Evolutionary conservation across 2,113 vertebrate genomes (phyloP).

Genomic region (Syngnathus typhle): DNA sequence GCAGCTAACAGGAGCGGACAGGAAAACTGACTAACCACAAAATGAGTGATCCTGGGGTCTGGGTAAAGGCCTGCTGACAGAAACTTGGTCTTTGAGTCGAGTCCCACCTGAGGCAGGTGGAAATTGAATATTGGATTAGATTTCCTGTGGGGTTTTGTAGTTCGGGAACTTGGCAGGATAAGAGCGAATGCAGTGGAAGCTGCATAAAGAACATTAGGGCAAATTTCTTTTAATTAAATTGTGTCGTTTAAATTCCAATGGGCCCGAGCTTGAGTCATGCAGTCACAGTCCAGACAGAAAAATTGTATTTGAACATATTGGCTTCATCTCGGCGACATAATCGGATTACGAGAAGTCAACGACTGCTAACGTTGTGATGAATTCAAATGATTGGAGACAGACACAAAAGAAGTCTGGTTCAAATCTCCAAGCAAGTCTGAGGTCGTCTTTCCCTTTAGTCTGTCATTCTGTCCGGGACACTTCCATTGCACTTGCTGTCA

Average conservation of each 20-base stretch:
- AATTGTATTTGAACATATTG: conserved; percentile 25
- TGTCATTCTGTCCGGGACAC: conserved; percentile 33
- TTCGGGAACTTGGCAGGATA: conserved; percentile 48
- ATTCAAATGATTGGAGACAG: conserved; percentile 34
- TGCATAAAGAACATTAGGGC: conserved; percentile 43
- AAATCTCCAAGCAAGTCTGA: conserved; percentile 16
- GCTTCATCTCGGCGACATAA: conserved; percentile 40
- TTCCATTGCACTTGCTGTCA: conserved; percentile 48
- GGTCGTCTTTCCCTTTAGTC: conserved; percentile 10
- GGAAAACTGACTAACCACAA: conserved; percentile 51
- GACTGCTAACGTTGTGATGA: conserved; percentile 2
- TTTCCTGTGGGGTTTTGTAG: conserved; percentile 63
- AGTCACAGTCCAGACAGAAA: conserved; percentile 17
- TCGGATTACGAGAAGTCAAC: conserved; percentile 30
- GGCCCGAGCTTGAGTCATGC: neutral
- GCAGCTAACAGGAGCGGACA: conserved; percentile 49
- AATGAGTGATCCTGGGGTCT: conserved; percentile 37
- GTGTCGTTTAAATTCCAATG: conserved; percentile 21
- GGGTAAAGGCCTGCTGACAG: conserved; percentile 59
- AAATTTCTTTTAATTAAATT: conserved; percentile 37
- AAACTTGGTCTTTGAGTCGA: conserved; percentile 48
- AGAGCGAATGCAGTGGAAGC: conserved; percentile 44
- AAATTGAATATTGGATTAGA: conserved; percentile 66
- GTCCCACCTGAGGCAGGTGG: conserved; percentile 66
- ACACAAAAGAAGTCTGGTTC: conserved; percentile 21